Evolutionary conservation across 2,797 vertebrate genomes (phyloP).

Genomic region (Gadopsis marmoratus): DNA sequence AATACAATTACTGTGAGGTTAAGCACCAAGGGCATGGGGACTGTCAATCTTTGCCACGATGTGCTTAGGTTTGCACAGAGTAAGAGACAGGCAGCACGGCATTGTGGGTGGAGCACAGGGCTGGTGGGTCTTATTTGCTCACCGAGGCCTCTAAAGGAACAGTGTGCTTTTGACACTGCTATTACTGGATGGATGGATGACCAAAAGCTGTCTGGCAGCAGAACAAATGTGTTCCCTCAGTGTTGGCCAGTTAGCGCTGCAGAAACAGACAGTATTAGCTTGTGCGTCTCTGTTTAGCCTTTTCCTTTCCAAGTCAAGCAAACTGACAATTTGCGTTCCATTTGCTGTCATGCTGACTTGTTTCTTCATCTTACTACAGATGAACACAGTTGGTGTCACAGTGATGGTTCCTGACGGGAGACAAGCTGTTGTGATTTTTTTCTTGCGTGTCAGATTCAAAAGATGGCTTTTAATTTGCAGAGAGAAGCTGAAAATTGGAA

Average conservation of each 20-base stretch:
- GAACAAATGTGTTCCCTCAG: not conserved
- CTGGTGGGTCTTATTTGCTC: not conserved
- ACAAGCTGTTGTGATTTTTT: not conserved
- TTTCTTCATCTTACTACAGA: constrained; percentile 6
- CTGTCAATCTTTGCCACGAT: not conserved
- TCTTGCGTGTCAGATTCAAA: constrained; percentile 15
- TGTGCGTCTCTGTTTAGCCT: not conserved
- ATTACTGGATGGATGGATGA: constrained; percentile 39
- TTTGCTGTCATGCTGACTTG: constrained; percentile 19
- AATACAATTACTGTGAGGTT: constrained; percentile 32
- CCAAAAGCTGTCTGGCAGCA: constrained; percentile 1
- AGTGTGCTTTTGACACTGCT: constrained; percentile 14
- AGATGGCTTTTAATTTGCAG: constrained; percentile 24
- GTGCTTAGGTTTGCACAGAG: not conserved
- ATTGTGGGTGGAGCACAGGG: not conserved
- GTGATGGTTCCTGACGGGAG: not conserved
- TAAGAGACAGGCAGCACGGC: not conserved
- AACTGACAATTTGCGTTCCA: constrained; percentile 24
- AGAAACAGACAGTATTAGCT: not conserved
- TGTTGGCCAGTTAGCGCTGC: not conserved
- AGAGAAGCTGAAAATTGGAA: constrained; percentile 24
- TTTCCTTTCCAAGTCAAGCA: constrained; percentile 26
- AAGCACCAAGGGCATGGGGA: not conserved
- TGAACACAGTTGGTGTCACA: constrained; percentile 42
- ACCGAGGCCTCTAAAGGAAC: not conserved